phyloP scores from a whole-genome alignment of 2,888 invertebrate species.

The Aquatica leii region DNA sequence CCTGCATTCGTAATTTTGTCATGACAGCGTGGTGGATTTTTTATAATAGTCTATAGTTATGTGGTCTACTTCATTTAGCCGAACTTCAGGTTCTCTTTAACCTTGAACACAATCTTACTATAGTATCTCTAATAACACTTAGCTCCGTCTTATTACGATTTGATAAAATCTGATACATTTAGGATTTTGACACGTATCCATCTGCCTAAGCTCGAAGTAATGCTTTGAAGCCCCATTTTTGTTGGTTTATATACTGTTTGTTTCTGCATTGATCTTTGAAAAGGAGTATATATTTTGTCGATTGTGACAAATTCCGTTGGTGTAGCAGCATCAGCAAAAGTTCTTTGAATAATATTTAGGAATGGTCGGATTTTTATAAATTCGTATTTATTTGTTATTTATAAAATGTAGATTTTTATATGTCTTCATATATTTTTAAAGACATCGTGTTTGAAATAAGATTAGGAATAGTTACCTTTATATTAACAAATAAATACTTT shows the following conservation, averaged over 20 bases:
- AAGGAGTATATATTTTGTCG: not conserved
- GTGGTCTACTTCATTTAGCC: not conserved
- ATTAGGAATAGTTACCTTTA: too few species aligned
- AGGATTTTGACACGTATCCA: not conserved
- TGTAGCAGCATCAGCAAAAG: too few species aligned
- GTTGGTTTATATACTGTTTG: not conserved
- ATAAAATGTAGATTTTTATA: slow-evolving; percentile 35
- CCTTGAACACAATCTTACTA: slow-evolving; percentile 1
- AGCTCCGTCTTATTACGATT: slow-evolving; percentile 8
- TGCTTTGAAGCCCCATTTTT: not conserved
- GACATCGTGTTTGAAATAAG: slow-evolving; percentile 33
- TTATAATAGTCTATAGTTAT: not conserved
- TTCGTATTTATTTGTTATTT: slow-evolving; percentile 25
- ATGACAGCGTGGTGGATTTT: not conserved
- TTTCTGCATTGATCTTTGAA: not conserved
- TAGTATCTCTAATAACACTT: slow-evolving; percentile 10
- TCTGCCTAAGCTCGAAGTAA: not conserved
- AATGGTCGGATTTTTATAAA: too few species aligned
- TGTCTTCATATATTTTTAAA: slow-evolving; percentile 34
- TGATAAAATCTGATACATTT: not conserved
- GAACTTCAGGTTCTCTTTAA: not conserved
- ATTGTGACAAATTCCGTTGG: too few species aligned
- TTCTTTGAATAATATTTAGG: too few species aligned
- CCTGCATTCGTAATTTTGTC: too few species aligned
- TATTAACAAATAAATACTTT: too few species aligned